Evolutionary conservation across 2,797 vertebrate genomes (phyloP).

Genomic region (Acridotheres tristis): DNA sequence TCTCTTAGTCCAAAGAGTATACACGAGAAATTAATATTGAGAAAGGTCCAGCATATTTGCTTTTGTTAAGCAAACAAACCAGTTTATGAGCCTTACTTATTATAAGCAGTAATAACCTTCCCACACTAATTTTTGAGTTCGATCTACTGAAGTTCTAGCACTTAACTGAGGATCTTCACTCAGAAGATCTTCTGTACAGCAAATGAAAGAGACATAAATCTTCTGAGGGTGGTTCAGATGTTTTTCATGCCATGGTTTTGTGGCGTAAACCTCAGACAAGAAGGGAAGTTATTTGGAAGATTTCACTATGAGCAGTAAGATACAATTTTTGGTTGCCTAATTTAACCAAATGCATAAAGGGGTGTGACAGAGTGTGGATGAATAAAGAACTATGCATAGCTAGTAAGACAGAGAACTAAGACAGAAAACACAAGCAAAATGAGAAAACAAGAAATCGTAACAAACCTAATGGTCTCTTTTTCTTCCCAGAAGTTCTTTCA

Average conservation of each 20-base stretch:
- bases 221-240: neutral
- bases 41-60: neutral
- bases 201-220: neutral
- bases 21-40: neutral
- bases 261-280: neutral
- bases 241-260: neutral
- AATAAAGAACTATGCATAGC: neutral
- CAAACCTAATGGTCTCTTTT: neutral
- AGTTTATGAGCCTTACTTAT: neutral
- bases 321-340: neutral
- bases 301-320: neutral
- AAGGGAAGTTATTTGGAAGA: neutral
- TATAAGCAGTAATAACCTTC: neutral
- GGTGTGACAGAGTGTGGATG: neutral
- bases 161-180: neutral
- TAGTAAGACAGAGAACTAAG: neutral
- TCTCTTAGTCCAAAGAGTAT: neutral
- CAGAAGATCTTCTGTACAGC: neutral
- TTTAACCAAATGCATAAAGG: neutral
- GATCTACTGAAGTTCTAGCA: neutral
- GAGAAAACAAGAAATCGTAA: neutral
- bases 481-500: neutral
- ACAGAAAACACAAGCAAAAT: neutral
- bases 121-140: neutral
- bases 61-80: neutral